Evolutionary conservation across 2,797 vertebrate genomes (phyloP).

Genomic region (Dipus sagitta): DNA sequence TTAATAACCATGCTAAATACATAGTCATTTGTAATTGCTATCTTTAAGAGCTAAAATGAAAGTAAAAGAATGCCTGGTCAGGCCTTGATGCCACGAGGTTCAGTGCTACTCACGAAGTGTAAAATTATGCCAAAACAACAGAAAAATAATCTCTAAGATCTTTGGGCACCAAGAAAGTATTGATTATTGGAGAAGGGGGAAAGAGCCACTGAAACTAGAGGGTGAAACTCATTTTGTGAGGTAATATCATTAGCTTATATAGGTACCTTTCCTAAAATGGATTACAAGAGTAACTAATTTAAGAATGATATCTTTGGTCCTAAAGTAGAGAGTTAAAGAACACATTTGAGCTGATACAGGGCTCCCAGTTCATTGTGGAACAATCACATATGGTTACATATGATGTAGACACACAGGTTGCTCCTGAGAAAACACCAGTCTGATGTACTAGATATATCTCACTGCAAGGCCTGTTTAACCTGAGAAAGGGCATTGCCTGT

Average conservation of each 20-base stretch:
- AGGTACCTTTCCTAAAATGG: background rate
- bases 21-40: background rate
- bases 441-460: background rate
- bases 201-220: background rate
- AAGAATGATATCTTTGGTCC: background rate
- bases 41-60: background rate
- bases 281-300: background rate
- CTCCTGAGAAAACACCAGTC: background rate
- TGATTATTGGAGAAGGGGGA: background rate
- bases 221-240: background rate
- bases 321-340: background rate
- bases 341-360: background rate
- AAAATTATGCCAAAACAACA: background rate
- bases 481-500: background rate
- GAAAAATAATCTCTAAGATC: background rate
- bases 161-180: background rate
- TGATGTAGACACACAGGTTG: background rate
- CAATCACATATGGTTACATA: background rate
- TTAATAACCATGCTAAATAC: background rate
- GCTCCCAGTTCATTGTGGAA: conserved; percentile 6
- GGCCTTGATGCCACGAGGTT: background rate
- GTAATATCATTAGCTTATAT: background rate
- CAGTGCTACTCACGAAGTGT: background rate
- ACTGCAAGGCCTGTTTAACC: background rate
- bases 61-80: background rate